phyloP scores from a whole-genome alignment of 2,888 invertebrate genomes.

The Eumerus sabulonum region DNA sequence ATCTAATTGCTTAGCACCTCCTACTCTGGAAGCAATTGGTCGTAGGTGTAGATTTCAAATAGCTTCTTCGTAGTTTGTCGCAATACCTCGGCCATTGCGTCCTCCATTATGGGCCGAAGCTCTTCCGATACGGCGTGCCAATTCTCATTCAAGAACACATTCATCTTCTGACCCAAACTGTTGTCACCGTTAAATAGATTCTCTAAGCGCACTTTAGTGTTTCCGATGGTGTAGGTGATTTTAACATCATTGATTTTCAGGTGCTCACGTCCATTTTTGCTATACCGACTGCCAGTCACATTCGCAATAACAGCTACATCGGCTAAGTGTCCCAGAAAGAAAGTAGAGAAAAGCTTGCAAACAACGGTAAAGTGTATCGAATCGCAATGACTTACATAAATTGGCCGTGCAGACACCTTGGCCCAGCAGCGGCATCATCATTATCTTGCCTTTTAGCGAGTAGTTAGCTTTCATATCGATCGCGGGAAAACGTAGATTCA shows the following conservation, averaged over 20 bases:
- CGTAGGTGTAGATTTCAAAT: slow-evolving; percentile 81
- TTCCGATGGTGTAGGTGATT: slow-evolving; percentile 84
- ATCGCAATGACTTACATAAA: slow-evolving; percentile 81
- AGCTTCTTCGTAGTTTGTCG: slow-evolving; percentile 82
- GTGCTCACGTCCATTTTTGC: slow-evolving; percentile 79
- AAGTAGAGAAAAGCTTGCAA: slow-evolving; percentile 3
- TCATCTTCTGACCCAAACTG: slow-evolving; percentile 85
- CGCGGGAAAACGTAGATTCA: slow-evolving; percentile 83
- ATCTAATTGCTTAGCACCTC: slow-evolving; percentile 9
- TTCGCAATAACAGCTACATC: slow-evolving; percentile 84
- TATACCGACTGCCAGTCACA: slow-evolving; percentile 82
- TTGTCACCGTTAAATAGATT: slow-evolving; percentile 87
- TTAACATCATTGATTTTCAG: slow-evolving; percentile 83
- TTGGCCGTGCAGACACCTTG: slow-evolving; percentile 84
- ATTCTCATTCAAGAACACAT: slow-evolving; percentile 87
- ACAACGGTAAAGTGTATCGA: slow-evolving; percentile 82
- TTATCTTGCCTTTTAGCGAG: slow-evolving; percentile 83
- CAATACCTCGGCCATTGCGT: slow-evolving; percentile 81
- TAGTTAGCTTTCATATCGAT: slow-evolving; percentile 84
- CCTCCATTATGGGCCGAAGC: slow-evolving; percentile 85
- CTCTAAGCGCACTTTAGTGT: slow-evolving; percentile 83
- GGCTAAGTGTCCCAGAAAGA: slow-evolving; percentile 80
- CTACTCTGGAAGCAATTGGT: slow-evolving; percentile 80
- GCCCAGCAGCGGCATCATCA: slow-evolving; percentile 87
- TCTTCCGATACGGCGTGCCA: slow-evolving; percentile 86